Percentiles rank a stretch among this genome's conserved stretches.
Evolutionary conservation across 2,888 invertebrate species (phyloP).

Genomic region (Oscheius sp.): DNA sequence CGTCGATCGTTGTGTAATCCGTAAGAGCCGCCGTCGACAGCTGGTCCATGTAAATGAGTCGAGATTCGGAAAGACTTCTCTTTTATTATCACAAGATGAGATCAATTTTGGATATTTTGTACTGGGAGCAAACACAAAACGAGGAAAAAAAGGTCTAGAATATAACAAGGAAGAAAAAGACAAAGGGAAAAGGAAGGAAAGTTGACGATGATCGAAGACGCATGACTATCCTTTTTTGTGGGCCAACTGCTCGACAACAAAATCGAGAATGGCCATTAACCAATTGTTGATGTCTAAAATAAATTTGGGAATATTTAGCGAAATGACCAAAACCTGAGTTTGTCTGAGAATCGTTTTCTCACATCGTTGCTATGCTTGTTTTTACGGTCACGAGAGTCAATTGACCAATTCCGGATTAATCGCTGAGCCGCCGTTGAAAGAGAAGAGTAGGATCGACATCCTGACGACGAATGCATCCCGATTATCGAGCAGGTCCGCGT

Average conservation of each 20-base stretch:
- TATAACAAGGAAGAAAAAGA: neutral
- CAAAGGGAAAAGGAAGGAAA: neutral
- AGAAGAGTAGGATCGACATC: constrained; percentile 52
- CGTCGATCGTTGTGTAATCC: constrained; percentile 12
- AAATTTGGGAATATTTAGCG: neutral
- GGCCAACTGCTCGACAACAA: constrained; percentile 48
- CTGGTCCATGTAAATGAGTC: constrained; percentile 7
- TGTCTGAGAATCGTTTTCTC: constrained; percentile 40
- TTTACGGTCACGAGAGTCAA: constrained; percentile 45
- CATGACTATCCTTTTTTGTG: constrained; percentile 10
- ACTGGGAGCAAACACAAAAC: neutral
- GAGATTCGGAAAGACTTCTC: constrained; percentile 7
- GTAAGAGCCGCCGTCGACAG: neutral
- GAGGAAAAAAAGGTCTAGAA: neutral
- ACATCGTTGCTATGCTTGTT: constrained; percentile 43
- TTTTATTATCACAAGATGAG: neutral
- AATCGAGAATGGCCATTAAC: constrained; percentile 55
- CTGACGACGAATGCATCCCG: constrained; percentile 51
- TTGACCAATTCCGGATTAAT: constrained; percentile 53
- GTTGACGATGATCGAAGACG: constrained; percentile 14
- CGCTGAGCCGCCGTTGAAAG: constrained; percentile 51
- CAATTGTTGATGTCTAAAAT: constrained; percentile 52
- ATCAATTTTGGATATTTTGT: neutral
- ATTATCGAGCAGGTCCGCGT: constrained; percentile 52
- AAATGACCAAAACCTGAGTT: constrained; percentile 25